Base-by-base conservation (phyloP, 2,888 invertebrate species). In the Pocota personata region DNA sequence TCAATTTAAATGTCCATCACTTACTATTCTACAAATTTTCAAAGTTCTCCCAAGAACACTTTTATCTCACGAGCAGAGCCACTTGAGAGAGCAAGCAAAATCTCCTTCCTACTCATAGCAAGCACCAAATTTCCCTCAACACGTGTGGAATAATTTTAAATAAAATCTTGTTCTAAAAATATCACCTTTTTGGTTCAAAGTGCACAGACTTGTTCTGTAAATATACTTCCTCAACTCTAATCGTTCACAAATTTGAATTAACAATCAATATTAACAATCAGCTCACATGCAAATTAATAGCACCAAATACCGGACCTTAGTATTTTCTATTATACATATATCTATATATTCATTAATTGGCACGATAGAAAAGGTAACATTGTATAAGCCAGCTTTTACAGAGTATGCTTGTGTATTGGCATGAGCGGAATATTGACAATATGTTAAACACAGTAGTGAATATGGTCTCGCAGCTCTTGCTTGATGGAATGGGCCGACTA, bases 341-440 rank as follows among this genome's bases (percentile, higher is more conserved):
- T n/a, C n/a, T n/a, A n/a, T n/a, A n/a, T 79, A 79, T 72, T 72
- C 48, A 72, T 66, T 40, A 27, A 66, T 79, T 72, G 40, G 72
- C 37, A 37, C 71, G 46, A 62, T 57, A 12, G 19, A 79, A 64
- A 57, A 57, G 27, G 27, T 21, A 57, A 48, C 60, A 50, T 37
- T 50, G 72, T 50, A 19, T 37, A 50, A 50, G 58, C 5, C 19
- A 3, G 40, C 16, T 27, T 60, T 27, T 21, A 40, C 58, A 35
- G 6, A 46, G 58, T 58, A 66, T 73, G 67, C 4, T 30, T 60
- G 24, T 57, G 32, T 57, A 76, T 62, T 57, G 19, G 30, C 58
- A 35, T 64, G 62, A 75, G 35, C 12, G 12, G 64, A 57, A 27
- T 64, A 64, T 71, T 27, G 66, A 77, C 48, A 72, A 66, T 10